Conservation (phyloP, 2,113 vertebrate species). For the Elephas maximus region DNA sequence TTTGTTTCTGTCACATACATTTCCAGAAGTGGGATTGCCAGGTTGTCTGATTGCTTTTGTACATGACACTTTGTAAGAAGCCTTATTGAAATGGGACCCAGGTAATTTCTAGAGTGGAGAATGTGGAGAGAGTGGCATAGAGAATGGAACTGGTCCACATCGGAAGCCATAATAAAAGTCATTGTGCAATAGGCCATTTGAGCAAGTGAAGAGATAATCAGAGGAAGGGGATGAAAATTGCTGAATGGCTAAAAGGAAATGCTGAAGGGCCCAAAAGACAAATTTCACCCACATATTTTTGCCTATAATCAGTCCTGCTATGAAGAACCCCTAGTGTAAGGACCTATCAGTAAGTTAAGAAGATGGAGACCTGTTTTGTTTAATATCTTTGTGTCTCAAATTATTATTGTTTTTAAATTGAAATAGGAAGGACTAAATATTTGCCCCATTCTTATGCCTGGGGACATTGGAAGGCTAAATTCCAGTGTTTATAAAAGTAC, state of each 20-base stretch:
- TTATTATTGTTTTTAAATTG: background rate
- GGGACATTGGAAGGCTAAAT: slow-evolving; percentile 31
- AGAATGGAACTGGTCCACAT: background rate
- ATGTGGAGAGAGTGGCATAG: background rate
- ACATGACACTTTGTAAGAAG: background rate
- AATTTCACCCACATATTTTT: slow-evolving; percentile 17
- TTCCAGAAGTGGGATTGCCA: background rate
- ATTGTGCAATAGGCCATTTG: slow-evolving; percentile 10
- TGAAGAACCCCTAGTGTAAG: slow-evolving; percentile 4
- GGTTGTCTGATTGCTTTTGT: background rate
- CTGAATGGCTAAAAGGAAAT: background rate
- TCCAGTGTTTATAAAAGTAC: slow-evolving; percentile 24
- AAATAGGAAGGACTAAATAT: background rate
- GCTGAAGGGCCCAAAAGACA: background rate
- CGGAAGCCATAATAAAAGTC: slow-evolving; percentile 24
- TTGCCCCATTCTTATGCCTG: background rate
- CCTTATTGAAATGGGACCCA: background rate
- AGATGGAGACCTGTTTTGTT: slow-evolving; percentile 26
- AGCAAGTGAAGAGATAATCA: background rate
- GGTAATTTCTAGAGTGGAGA: background rate
- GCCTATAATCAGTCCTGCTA: background rate
- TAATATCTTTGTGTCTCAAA: background rate
- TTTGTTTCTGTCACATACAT: slow-evolving; percentile 7
- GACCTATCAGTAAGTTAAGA: background rate
- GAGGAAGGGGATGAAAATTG: background rate